Evolutionary conservation across 1,140 invertebrate genomes (phyloP).

Genomic region (Meloidogyne chitwoodi): DNA sequence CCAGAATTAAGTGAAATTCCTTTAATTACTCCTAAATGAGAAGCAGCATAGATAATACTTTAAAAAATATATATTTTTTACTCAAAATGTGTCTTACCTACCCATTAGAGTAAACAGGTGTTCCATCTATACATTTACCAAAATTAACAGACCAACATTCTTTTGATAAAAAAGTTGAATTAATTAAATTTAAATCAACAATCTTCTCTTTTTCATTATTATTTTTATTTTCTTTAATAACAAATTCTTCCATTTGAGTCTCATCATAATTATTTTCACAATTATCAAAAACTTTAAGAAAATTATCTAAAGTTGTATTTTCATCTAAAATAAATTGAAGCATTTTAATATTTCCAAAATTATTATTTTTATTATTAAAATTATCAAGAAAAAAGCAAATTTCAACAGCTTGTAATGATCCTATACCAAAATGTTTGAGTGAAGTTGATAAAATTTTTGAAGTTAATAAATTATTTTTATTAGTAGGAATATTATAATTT

Average conservation of each 20-base stretch:
- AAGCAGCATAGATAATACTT: constrained; percentile 13
- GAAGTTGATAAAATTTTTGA: neutral
- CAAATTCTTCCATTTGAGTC: neutral
- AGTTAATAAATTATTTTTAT: no score
- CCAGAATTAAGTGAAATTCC: constrained; percentile 4
- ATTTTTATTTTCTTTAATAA: no score
- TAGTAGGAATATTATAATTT: neutral
- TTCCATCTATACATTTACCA: constrained; percentile 26
- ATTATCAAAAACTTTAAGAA: neutral
- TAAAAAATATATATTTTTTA: neutral
- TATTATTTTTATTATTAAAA: neutral
- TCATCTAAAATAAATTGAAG: constrained; percentile 22
- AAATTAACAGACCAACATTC: constrained; percentile 8
- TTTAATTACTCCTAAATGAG: constrained; percentile 13
- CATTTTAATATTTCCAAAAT: neutral
- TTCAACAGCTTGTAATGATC: constrained; percentile 21
- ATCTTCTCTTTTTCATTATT: neutral
- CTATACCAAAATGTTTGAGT: constrained; percentile 13
- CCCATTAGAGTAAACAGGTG: constrained; percentile 13
- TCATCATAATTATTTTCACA: neutral
- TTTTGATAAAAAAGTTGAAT: neutral
- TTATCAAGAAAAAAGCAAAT: constrained; percentile 7
- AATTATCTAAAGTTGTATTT: neutral
- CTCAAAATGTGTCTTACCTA: neutral
- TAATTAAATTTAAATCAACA: neutral